Evolutionary conservation across 2,113 vertebrate species (phyloP).

Genomic region (Gymnorhina tibicen): DNA sequence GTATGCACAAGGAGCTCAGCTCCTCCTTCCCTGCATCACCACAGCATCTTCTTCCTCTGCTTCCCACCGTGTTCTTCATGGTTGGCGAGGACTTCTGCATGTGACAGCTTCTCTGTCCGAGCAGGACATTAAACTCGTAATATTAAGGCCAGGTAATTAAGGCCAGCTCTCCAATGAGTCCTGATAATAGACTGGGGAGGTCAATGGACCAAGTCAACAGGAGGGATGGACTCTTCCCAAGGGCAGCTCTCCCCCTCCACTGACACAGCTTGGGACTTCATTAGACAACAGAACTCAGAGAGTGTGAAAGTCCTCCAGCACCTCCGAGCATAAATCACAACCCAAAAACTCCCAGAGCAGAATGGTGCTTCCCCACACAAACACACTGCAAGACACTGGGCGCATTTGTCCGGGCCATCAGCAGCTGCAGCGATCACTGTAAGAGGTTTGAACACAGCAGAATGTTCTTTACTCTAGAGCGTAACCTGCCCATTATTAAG

Average conservation of each 20-base stretch:
- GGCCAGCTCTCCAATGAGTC: not conserved
- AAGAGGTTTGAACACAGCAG: constrained; percentile 9
- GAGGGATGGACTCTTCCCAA: not conserved
- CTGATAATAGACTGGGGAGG: not conserved
- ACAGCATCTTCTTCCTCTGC: not conserved
- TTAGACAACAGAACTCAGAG: not conserved
- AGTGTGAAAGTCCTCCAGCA: not conserved
- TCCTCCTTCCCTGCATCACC: not conserved
- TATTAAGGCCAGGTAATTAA: not conserved
- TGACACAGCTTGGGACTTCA: not conserved
- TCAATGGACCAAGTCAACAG: not conserved
- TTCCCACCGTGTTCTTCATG: not conserved
- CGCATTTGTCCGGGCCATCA: constrained; percentile 9
- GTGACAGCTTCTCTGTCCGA: not conserved
- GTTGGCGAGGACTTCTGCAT: not conserved
- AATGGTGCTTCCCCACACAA: not conserved
- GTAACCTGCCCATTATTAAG: constrained; percentile 43
- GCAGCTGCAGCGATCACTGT: not conserved
- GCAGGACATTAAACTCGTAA: not conserved
- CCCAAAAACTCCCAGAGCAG: not conserved
- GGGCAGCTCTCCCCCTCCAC: not conserved
- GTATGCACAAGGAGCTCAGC: not conserved
- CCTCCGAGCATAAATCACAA: not conserved
- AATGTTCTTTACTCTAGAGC: constrained; percentile 33
- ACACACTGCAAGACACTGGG: not conserved